Evolutionary conservation across 2,888 invertebrate genomes (phyloP).

Genomic region (Isoperla grammatica): DNA sequence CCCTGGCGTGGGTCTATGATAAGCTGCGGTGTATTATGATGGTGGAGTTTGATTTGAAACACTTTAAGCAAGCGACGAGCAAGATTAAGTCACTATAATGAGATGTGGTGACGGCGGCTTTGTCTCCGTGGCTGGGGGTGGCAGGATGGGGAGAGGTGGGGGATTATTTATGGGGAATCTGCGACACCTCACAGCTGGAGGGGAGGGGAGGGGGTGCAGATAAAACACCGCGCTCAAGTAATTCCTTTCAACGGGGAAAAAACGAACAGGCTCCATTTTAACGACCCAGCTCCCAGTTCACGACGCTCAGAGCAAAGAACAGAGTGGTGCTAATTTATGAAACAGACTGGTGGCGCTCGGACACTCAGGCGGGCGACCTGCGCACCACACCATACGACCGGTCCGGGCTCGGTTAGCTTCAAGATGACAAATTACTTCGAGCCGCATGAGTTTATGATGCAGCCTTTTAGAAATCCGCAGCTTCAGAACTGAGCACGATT

Average conservation of each 20-base stretch:
- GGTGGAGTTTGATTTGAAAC: slow-evolving; percentile 6
- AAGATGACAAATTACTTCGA: slow-evolving; percentile 6
- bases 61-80: slow-evolving; percentile 4
- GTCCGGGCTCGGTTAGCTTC: too few relatives aligned
- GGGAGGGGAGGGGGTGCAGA: neutral
- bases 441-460: neutral
- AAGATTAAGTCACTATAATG: slow-evolving; percentile 16
- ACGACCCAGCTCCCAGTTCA: slow-evolving; percentile 1
- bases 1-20: too few relatives aligned
- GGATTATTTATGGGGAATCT: slow-evolving; percentile 8
- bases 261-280: slow-evolving; percentile 1
- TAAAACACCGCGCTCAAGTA: slow-evolving; percentile 13
- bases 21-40: neutral
- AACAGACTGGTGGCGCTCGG: neutral
- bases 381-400: too few relatives aligned
- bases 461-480: neutral
- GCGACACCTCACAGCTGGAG: slow-evolving; percentile 11
- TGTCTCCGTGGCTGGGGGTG: neutral
- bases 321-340: slow-evolving; percentile 12
- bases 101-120: slow-evolving; percentile 17
- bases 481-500: neutral
- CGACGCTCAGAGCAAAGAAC: neutral
- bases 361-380: neutral
- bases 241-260: slow-evolving; percentile 5
- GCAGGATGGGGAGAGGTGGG: neutral